Base-by-base conservation (phyloP, 2,797 vertebrate genomes). In the Microctenopoma stevenorrisi region DNA sequence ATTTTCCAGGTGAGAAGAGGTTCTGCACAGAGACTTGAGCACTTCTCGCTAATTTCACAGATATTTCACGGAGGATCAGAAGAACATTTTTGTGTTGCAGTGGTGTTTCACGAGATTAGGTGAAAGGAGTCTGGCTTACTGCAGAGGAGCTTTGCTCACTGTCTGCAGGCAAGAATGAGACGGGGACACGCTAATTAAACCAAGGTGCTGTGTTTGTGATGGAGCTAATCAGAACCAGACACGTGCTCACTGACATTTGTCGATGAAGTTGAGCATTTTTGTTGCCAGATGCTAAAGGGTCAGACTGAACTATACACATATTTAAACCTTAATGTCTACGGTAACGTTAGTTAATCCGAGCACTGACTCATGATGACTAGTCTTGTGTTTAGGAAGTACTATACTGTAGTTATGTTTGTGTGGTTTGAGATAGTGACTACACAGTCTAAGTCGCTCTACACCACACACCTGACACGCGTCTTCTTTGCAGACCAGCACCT, bases 21-120 rank as follows among this genome's bases (percentile, higher is more conserved):
- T 77, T 81, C 77, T 74, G 70, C 53, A 40, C 72, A 54, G 68
- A 79, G 79, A 72, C 79, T 71, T 50, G 46, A 78, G 67, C 76
- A 68, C 84, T 87, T 85, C 73, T 80, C 33, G 59, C 82, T 90
- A 85, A 90, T 90, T 90, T 92, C 90, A 92, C 90, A 89, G 86
- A 89, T 88, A 90, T 87, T 89, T 88, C 85, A 86, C 84, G 78
- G 79, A 74, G 70, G 79, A 84, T 86, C 81, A 54, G 80, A 58
- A 73, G 85, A 84, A 88, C 80, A 78, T 86, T 86, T 87, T 75
- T 81, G 76, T 85, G 82, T 85, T 79, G 77, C 82, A 28, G 77
- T 66, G 74, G 79, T 84, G 81, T 91, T 88, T 83, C 79, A 72
- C 72, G 79, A 83, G 76, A 85, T 92, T 86, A 83, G 65, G 55